Evolutionary conservation across 2,888 invertebrate species (phyloP), one percentile per base, ranked within the genome.

Genomic region (Andrena bicolor): DNA sequence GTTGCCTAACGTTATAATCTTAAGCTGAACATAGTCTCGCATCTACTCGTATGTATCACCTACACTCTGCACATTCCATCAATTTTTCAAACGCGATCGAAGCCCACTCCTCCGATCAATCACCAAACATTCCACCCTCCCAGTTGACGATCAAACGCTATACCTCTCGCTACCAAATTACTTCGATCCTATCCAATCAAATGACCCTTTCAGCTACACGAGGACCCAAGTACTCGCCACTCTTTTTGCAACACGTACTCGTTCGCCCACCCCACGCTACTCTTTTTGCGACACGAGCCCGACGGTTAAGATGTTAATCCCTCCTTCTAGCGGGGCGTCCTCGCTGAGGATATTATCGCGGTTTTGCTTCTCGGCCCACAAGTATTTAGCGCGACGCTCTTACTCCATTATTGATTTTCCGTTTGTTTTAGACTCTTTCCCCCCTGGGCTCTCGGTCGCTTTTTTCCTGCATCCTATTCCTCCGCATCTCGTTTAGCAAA

Each of bases 391-490:
- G 60, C 69, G 75, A 65, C 76, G 74, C 66, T 73, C 56, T 66
- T 77, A 65, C 60, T 49, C 66, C 82, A 66, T 76, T 84, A 84
- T 84, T 73, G 83, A 83, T 83, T 84, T 84, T 70, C 72, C 72
- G 83, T 83, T 83, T 79, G 72, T 84, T 76, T 79, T 79, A 75
- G 65, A 73, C 69, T 83, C 68, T 72, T 76, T 68, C 32, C 61
- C 16, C 23, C 51, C 35, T 23, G 30, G 13, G 30, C 30, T 13
- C 49, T 26, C 65, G 30, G 49, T 61, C 61, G 49, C 63, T 61
- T 69, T 74, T 58, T 49, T 2, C 16, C 13, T 5, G 1, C 20
- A 13, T n/a, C 20, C 23, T 5, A 13, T 6, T 16, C 48, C 23
- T 60, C 66, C 32, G 81, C 76, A 73, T 73, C 75, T 69, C 82